phyloP scores from a whole-genome alignment of 2,888 invertebrate species.

The Andricus quercusramuli region DNA sequence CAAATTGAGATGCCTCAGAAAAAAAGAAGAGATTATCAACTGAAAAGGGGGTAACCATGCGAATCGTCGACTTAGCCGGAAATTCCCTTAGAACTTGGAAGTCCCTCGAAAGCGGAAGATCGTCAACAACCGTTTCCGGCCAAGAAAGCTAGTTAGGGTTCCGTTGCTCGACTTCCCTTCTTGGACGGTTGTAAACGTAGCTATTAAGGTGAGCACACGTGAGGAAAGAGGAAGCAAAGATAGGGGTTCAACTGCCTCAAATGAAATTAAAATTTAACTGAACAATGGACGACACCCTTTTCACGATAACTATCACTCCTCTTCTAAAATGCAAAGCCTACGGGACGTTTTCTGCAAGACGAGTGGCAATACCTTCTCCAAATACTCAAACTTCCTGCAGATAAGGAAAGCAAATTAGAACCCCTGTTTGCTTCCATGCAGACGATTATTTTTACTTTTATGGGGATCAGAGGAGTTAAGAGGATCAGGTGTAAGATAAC shows the following conservation, averaged over 20 bases:
- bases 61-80: neutral
- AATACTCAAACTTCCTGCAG: slow-evolving; percentile 30
- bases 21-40: neutral
- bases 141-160: slow-evolving; percentile 22
- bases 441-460: slow-evolving; percentile 5
- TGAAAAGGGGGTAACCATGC: slow-evolving; percentile 9
- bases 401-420: slow-evolving; percentile 36
- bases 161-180: slow-evolving; percentile 32
- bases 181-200: neutral
- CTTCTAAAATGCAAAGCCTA: neutral
- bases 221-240: slow-evolving; percentile 37
- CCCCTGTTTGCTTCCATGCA: slow-evolving; percentile 4
- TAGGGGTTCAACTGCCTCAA: slow-evolving; percentile 32
- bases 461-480: slow-evolving; percentile 4
- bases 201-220: slow-evolving; percentile 34
- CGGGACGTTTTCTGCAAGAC: slow-evolving; percentile 1
- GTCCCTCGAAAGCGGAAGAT: slow-evolving; percentile 31
- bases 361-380: slow-evolving; percentile 26
- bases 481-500: slow-evolving; percentile 33
- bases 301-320: slow-evolving; percentile 14
- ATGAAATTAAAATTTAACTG: slow-evolving; percentile 19
- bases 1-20: no score
- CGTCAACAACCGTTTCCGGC: slow-evolving; percentile 31
- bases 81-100: neutral
- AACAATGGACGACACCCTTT: slow-evolving; percentile 19